Conservation (phyloP, 2,797 vertebrate genomes). For the Rhinella marina region DNA sequence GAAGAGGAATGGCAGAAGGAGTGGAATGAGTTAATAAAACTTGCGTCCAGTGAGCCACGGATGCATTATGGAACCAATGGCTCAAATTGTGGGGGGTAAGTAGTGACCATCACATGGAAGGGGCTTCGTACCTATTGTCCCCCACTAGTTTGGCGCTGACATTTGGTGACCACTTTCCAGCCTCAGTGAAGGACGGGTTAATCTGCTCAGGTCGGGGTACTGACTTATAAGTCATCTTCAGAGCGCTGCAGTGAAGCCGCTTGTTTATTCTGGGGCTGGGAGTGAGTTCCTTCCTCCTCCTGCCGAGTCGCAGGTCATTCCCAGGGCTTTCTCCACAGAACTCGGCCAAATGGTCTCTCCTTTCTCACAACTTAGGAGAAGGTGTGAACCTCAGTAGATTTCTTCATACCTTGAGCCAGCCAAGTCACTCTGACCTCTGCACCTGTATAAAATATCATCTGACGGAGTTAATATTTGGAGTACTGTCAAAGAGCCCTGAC, state of each 20-base stretch:
- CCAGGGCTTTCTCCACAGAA: not conserved
- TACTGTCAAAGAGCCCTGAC: too few relatives aligned
- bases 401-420: too few relatives aligned
- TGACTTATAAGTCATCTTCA: not conserved
- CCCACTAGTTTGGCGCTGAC: too few relatives aligned
- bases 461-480: not conserved
- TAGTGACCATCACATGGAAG: not conserved
- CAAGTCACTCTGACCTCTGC: too few relatives aligned
- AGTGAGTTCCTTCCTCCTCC: slow-evolving; percentile 44
- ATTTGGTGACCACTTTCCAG: too few relatives aligned
- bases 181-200: not conserved
- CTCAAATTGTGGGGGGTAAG: slow-evolving; percentile 76
- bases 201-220: not conserved
- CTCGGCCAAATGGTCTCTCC: not conserved
- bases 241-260: too few relatives aligned
- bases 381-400: not conserved
- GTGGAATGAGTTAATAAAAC: slow-evolving; percentile 92
- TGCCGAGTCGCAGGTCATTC: not conserved
- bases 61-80: slow-evolving; percentile 90
- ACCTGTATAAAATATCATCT: not conserved
- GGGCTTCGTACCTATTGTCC: too few relatives aligned
- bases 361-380: not conserved
- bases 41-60: slow-evolving; percentile 89
- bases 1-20: slow-evolving; percentile 99
- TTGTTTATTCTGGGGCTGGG: slow-evolving; percentile 40